Evolutionary conservation across 37 sponge, comb jelly and placozoan species (phyloP), one percentile per base, ranked within the genome.

Genomic region (Eunapius fragilis): DNA sequence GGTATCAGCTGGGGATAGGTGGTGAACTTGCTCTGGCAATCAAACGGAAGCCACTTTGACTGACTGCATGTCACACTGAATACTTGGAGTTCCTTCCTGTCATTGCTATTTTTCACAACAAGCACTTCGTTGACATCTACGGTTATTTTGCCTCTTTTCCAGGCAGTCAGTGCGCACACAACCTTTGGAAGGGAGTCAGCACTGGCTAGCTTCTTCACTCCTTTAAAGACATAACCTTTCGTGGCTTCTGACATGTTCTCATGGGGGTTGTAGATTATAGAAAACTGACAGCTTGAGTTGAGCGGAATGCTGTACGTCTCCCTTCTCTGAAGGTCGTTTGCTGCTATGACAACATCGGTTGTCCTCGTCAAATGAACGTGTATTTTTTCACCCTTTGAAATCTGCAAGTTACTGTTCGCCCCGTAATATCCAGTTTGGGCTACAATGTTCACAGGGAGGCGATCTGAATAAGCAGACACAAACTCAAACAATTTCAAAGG

Each of bases 181-280:
- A 58, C 58, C 22, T 58, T 58, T 58, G 58, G 58, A 1, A 58
- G 14, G 22, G 58, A 19, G 1, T 58, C 22, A 17, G 58, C 58
- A 58, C 58, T 58, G 14, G 58, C 58, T 13, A 58, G 22, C 17
- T 4, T 58, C 58, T 2, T 58, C 14, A 11, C 58, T 58, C 58
- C 58, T 58, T 80, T 80, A 19, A 80, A 80, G 68, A 80, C 67
- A 48, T 67, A 80, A n/a, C 80, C 80, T 48, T 67, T 0, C 58
- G 67, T 9, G 13, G 80, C 69, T 25, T 80, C 80, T 33, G 26
- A 67, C 26, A 37, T 13, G 68, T 80, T 80, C 0, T 50, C 9
- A 22, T 80, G 48, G 5, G 80, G 80, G 31, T 80, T 68, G 67
- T 58, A 33, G 10, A 80, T 27, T 27, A 50, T 22, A 32, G 58